These are phyloP conservation scores for Megaleporinus macrocephalus DNA, from an alignment of 2,113 vertebrate genomes.

Conservation along the genomic window DNA sequence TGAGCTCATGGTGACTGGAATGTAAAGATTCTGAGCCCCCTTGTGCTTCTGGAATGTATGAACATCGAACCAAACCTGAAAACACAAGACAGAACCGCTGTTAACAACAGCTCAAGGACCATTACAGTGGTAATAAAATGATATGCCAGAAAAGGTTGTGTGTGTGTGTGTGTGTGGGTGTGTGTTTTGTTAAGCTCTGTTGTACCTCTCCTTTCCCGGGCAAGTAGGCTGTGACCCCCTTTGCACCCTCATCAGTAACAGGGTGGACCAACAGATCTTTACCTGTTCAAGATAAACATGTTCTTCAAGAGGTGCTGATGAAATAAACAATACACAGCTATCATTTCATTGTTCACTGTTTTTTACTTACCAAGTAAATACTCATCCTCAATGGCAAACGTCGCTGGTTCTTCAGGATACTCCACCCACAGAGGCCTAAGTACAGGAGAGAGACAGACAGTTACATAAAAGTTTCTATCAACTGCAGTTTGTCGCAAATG, in stretches of 20 bases:
- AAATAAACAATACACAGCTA: not conserved
- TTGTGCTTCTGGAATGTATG: conserved; percentile 85
- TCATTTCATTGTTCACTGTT: not conserved
- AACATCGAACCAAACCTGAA: conserved; percentile 88
- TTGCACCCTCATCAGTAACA: conserved; percentile 84
- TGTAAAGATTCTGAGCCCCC: conserved; percentile 84
- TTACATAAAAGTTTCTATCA: not conserved
- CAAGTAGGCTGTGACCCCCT: conserved; percentile 85
- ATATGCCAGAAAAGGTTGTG: not conserved
- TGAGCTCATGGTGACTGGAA: conserved; percentile 82
- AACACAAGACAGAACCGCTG: not conserved
- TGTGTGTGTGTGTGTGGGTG: too few species aligned
- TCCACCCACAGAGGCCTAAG: conserved; percentile 88
- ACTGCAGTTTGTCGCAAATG: not conserved
- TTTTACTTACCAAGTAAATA: conserved; percentile 86
- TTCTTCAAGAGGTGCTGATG: not conserved
- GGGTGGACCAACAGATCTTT: conserved; percentile 86
- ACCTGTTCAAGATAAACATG: conserved; percentile 68
- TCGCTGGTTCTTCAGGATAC: conserved; percentile 81
- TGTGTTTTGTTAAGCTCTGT: not conserved
- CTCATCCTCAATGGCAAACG: conserved; percentile 86
- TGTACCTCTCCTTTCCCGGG: conserved; percentile 86
- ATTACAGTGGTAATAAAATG: not conserved
- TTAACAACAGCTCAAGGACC: not conserved
- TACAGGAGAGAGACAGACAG: conserved; percentile 23